Base-by-base conservation (phyloP, 2,888 invertebrate species). In the Stenotaenia linearis region DNA sequence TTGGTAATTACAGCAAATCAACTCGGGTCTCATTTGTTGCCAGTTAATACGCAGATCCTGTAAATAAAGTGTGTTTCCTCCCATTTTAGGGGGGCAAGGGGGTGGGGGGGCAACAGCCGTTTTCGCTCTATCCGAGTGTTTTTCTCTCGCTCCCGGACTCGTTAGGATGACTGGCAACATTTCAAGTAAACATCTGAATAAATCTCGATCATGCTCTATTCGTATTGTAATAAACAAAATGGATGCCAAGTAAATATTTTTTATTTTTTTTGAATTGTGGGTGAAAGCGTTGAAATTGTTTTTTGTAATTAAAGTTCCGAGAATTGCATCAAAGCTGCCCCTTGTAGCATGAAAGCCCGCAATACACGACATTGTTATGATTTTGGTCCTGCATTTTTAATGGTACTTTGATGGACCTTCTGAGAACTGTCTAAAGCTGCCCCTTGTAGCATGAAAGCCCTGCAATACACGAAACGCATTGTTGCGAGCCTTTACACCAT, bases 21-120 rank as follows among this genome's bases (percentile, higher is more conserved):
- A 69, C 69, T 69, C 69, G 69, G 69, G 25, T 69, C 69, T 69
- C 69, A 69, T 69, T 69, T 69, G 69, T 69, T 69, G 69, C 69
- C 69, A 28, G 69, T 69, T 69, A 69, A 69, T 69, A 28, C 69
- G 69, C 69, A 25, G 69, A 69, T 69, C 28, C 69, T 69, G 69
- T 69, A 69, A 69, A 69, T 69, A 69, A 69, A 69, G 69, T 25
- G 69, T 28, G 69, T 69, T 69, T 69, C 69, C 69, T 61, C 25
- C 28, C 69, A 12, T 69, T 69, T 50, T 69, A 7, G 15, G 15
- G 28, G 25, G n/a, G n/a, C n/a, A n/a, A n/a, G n/a, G 15, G 25
- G 28, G 69, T 9, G 1, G 69, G 12, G 69, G 25, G 9, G 69
- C 1, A 69, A 69, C 69, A 69, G 69, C 69, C 69, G 69, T 28